These are phyloP conservation scores for Cosmia pyralina DNA, from an alignment of 2,888 invertebrate species.

Conservation along the genomic window DNA sequence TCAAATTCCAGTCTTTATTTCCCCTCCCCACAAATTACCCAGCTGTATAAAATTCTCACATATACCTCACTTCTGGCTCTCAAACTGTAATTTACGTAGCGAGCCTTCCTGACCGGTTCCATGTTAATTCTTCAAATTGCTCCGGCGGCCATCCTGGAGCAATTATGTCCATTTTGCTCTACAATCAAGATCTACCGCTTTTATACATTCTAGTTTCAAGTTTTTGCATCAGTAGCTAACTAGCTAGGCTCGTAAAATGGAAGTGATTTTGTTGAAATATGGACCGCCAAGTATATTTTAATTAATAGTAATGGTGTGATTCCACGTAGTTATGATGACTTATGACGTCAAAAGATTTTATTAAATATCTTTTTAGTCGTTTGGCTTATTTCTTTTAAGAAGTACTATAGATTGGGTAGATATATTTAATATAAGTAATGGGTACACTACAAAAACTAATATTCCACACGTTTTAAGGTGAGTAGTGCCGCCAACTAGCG, in stretches of 20 bases:
- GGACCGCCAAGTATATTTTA: slow-evolving; percentile 34
- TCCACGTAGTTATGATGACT: slow-evolving; percentile 2
- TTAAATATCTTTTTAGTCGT: neutral
- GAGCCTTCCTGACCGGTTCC: slow-evolving; percentile 40
- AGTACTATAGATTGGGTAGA: too few relatives aligned
- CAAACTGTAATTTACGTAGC: slow-evolving; percentile 53
- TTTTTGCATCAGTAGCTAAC: slow-evolving; percentile 47
- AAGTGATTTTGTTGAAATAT: slow-evolving; percentile 42
- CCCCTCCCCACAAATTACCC: slow-evolving; percentile 19
- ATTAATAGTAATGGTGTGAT: slow-evolving; percentile 33
- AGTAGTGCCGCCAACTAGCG: too few relatives aligned
- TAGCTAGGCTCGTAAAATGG: slow-evolving; percentile 33
- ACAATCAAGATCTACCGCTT: slow-evolving; percentile 62
- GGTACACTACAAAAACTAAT: too few relatives aligned
- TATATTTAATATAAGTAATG: too few relatives aligned
- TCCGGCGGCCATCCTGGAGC: slow-evolving; percentile 43
- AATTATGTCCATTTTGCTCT: slow-evolving; percentile 61
- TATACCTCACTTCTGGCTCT: slow-evolving; percentile 20
- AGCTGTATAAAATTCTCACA: slow-evolving; percentile 26
- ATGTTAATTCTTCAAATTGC: slow-evolving; percentile 63
- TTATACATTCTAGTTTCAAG: slow-evolving; percentile 54
- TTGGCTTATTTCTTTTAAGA: neutral
- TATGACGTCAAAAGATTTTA: neutral
- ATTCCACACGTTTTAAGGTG: too few relatives aligned
- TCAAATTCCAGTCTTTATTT: slow-evolving; percentile 4